Base-by-base conservation (phyloP, 2,888 invertebrate species). In the Elysia crispata region DNA sequence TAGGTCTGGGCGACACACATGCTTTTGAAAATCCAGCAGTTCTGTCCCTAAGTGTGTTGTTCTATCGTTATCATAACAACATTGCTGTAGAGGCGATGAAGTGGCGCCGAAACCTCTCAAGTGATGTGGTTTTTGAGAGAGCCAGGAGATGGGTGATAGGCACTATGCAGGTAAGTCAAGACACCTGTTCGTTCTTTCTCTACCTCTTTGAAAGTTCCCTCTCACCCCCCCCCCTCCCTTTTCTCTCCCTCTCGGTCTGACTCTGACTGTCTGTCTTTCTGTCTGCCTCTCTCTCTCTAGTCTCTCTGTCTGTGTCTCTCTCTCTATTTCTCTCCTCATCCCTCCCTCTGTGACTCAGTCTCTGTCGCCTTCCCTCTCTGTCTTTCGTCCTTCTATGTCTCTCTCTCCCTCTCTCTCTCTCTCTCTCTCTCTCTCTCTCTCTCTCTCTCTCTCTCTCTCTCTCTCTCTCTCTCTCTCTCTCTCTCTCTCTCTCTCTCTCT, bases 11-110 rank as follows among this genome's bases (percentile, higher is more conserved):
- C 23, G 98, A 99, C 92, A 97, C 98, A 0, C 94, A 98, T 83
- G 97, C 97, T 1, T 99, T 99, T 92, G 99, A 99, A 92, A 98
- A 99, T 92, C 99, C 99, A 0, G 98, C 98, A 0, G 93, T 99
- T 88, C 94, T 99, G 75, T 95, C 98, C 0, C 96, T 99, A 86
- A 97, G 97, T 3, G 96, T 99, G 77, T 93, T 99, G 25, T 96
- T 99, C 88, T 95, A 97, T 90, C 95, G 98, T 1, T 99, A 97
- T 96, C 99, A 99, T 92, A 99, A 99, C 91, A 95, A 96, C 1
- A 94, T 98, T 18, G 98, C 98, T 0, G 84, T 84, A 6, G 74
- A 82, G 18, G 64, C 89, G 6, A 33, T 79, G 86, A 93, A 94
- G 0, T 93, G 95, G 85, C 95, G 98, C 84, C 96, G 97, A 0